Evolutionary conservation across 2,113 vertebrate genomes (phyloP), one percentile per base, ranked within the genome.

Genomic region (Hiodon tergisus): DNA sequence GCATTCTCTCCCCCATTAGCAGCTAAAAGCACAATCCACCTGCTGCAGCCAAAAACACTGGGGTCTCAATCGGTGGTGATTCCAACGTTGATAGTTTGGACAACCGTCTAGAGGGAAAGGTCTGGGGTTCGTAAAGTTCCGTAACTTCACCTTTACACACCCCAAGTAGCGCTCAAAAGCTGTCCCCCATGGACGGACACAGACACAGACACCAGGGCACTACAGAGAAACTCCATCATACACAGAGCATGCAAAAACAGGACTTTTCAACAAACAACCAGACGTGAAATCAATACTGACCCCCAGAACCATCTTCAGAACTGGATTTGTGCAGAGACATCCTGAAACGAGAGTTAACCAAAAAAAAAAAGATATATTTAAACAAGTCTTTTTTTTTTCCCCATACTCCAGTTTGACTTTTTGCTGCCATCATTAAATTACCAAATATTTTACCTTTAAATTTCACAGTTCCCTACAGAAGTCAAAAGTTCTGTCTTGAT

Each of bases 321-420:
- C 91, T 95, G 77, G 96, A 98, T 88, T 98, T 98, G 89, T 95
- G 96, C 84, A 98, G 90, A 50, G 94, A 86, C 70, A 93, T 87
- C 85, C 97, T 98, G 83, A 69, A 79, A 83, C 81, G 77, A 83
- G 78, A 79, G 31, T 31, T 31, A 31, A 31, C 31, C 31, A 81
- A 76, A 31, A 9, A 14, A 53, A 16, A 59, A 46, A 67, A 46
- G 68, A 58, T 0, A 48, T 13, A 31, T 31, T 31, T 31, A 31
- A 31, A 31, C n/a, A n/a, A 46, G 46, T 61, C 50, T 46, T 1
- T 17, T 3, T 76, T 51, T 55, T 16, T 62, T 63, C 68, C 16
- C 50, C 53, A 63, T 71, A 4, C 8, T 46, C 8, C 13, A 58
- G n/a, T 66, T 65, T 9, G 66, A 14, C 6, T 71, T n/a, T 10